Evolutionary conservation across 2,113 vertebrate genomes (phyloP).

Genomic region (Progne subis): DNA sequence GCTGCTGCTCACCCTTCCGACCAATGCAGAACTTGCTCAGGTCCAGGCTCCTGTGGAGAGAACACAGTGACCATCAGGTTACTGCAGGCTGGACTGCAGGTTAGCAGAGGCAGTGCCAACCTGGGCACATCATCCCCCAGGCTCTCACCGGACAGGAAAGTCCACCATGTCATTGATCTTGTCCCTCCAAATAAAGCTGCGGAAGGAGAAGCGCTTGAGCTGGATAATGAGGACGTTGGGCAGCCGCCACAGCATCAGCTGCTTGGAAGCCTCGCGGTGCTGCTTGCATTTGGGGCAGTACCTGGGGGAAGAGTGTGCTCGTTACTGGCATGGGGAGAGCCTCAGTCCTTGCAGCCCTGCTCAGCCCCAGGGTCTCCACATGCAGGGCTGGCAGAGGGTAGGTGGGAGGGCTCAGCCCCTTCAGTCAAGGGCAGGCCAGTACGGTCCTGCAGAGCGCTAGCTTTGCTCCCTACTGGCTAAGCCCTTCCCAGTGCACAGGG

Average conservation of each 20-base stretch:
- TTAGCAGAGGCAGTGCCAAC: not conserved
- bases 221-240: slow-evolving; percentile 97
- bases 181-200: slow-evolving; percentile 98
- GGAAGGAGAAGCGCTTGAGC: slow-evolving; percentile 98
- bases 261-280: slow-evolving; percentile 95
- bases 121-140: fast-evolving
- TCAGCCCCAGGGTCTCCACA: not conserved
- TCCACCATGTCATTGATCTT: slow-evolving; percentile 99
- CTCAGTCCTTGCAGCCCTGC: not conserved
- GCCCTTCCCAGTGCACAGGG: not conserved
- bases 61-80: not conserved
- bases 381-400: not conserved
- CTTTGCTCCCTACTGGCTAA: not conserved
- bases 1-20: slow-evolving; percentile 92
- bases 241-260: slow-evolving; percentile 93
- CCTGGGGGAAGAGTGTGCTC: slow-evolving; percentile 50
- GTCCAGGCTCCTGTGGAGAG: slow-evolving; percentile 85
- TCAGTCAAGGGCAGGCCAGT: not conserved
- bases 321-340: fast-evolving
- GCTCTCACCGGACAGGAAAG: slow-evolving; percentile 90
- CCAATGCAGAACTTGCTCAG: slow-evolving; percentile 97
- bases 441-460: not conserved
- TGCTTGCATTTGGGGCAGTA: slow-evolving; percentile 98
- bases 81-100: no score
- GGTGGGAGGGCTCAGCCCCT: not conserved